Evolutionary conservation across 1,140 invertebrate genomes (phyloP), one percentile per base, ranked within the genome.

Genomic region (Cataglyphis hispanica): DNA sequence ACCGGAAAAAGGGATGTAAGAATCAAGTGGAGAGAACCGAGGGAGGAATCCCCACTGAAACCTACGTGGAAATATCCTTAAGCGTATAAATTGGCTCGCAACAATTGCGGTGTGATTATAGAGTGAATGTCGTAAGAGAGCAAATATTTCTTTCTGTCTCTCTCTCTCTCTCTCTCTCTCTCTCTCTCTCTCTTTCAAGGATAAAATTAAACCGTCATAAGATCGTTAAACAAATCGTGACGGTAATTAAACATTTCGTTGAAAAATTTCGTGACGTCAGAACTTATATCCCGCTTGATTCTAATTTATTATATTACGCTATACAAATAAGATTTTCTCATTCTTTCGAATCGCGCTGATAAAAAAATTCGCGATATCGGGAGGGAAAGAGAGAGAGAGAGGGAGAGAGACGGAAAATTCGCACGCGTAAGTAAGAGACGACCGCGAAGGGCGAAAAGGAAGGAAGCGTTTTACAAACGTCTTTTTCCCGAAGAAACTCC

Each of bases 401-500:
- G n/a, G n/a, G n/a, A 40, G 19, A 37, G 46, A 27, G 16, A 19
- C n/a, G 3, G 19, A 25, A 64, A 58, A n/a, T 22, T 16, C 22
- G 40, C 16, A n/a, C 11, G 37, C 77, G 64, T 19, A 16, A 63
- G 25, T 25, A 74, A 16, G 37, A 72, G 16, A 31, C 43, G 46
- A 34, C 22, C 76, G 25, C 61, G 58, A 46, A n/a, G 19, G 0
- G 70, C 43, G 22, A 77, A 43, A 84, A 63, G 46, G 40, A 11
- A 31, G 40, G 72, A 37, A 16, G 67, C 64, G 64, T 81, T 85
- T 85, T 80, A 40, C 27, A 81, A 85, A 50, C 50, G 19, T 80
- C 16, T 75, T 53, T 53, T n/a, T 10, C 13, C 8, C 56, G n/a
- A 74, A 85, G 80, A 84, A 88, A 78, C 75, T 63, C 75, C 74